phyloP scores from a whole-genome alignment of 2,113 vertebrate species.

The Cephalophus harveyi region DNA sequence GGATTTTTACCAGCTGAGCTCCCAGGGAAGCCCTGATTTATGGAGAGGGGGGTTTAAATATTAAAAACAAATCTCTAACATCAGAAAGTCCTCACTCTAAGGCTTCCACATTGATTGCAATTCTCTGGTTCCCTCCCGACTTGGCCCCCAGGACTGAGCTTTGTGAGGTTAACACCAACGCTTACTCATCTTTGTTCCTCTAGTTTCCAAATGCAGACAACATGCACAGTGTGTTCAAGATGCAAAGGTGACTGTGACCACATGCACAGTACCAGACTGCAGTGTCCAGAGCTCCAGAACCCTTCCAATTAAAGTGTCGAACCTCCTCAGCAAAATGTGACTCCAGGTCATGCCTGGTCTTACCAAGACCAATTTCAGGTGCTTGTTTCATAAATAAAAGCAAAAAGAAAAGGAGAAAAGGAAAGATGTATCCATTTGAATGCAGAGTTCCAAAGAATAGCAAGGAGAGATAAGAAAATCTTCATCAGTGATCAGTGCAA shows the following conservation, averaged over 20 bases:
- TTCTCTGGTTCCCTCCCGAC: neutral
- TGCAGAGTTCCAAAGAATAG: neutral
- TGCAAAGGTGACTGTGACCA: neutral
- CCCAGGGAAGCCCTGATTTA: neutral
- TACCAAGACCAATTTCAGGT: neutral
- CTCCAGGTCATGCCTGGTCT: neutral
- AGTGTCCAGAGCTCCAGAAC: neutral
- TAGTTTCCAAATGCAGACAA: neutral
- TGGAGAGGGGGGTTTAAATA: neutral
- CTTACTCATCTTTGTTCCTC: neutral
- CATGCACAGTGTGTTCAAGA: neutral
- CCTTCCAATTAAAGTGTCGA: neutral
- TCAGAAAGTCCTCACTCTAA: neutral
- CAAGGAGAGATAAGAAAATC: neutral
- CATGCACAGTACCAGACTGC: accelerated
- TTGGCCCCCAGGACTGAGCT: neutral
- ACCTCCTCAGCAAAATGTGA: neutral
- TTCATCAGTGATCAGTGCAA: neutral
- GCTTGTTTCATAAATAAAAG: neutral
- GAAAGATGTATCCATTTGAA: neutral
- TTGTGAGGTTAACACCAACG: neutral
- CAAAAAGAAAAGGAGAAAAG: neutral
- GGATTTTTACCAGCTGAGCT: neutral
- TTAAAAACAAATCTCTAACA: neutral
- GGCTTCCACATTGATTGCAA: neutral